These are phyloP conservation scores for Acomys russatus DNA, from an alignment of 2,797 vertebrate species.

Conservation along the genomic window DNA sequence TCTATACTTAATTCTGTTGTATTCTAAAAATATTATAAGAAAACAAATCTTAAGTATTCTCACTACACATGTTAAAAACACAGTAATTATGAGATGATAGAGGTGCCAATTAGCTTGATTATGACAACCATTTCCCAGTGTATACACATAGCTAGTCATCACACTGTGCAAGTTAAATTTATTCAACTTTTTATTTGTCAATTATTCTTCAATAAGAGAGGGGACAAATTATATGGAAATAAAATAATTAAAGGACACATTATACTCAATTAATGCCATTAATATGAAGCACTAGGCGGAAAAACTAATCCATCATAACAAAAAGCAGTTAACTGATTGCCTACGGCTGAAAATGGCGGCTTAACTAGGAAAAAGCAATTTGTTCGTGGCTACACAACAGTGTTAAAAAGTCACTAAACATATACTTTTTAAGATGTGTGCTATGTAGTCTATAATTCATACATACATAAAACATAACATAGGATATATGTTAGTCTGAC, in stretches of 20 bases:
- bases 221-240: slow-evolving; percentile 12
- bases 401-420: slow-evolving; percentile 39
- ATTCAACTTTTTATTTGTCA: slow-evolving; percentile 21
- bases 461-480: slow-evolving; percentile 26
- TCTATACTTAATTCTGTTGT: background rate
- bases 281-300: slow-evolving; percentile 77
- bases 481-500: background rate
- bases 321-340: background rate
- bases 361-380: background rate
- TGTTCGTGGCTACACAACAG: background rate
- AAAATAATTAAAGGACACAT: background rate
- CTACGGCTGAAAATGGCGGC: background rate
- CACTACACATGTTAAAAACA: background rate
- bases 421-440: background rate
- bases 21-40: background rate
- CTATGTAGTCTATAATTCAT: slow-evolving; percentile 17
- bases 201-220: background rate
- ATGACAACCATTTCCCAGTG: slow-evolving; percentile 1
- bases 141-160: slow-evolving; percentile 15
- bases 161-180: background rate
- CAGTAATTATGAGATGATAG: background rate
- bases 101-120: slow-evolving; percentile 10
- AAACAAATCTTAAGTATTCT: slow-evolving; percentile 25
- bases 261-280: background rate
- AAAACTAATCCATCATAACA: slow-evolving; percentile 83